Percentiles rank a stretch among this genome's conserved stretches.
These are phyloP conservation scores for Pteruthius melanotis DNA, from an alignment of 2,113 vertebrate genomes.

Conservation along the genomic window DNA sequence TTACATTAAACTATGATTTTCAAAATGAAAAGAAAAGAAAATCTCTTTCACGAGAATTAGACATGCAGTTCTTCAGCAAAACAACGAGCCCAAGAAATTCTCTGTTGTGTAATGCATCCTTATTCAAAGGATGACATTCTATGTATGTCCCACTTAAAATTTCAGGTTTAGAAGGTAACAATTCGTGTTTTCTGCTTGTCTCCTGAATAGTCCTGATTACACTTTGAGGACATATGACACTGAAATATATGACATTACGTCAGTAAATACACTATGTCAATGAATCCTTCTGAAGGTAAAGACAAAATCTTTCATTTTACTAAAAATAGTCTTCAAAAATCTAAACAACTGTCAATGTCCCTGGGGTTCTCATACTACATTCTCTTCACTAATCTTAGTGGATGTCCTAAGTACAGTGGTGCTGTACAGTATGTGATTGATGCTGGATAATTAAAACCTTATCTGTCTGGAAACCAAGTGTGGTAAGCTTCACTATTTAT, in stretches of 20 bases:
- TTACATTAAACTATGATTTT: neutral
- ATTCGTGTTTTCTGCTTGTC: neutral
- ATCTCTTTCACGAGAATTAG: neutral
- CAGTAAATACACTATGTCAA: neutral
- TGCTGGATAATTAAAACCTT: constrained; percentile 8
- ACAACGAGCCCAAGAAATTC: neutral
- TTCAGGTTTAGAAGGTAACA: neutral
- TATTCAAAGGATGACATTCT: neutral
- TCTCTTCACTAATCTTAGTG: neutral
- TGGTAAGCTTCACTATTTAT: neutral
- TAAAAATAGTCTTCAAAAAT: neutral
- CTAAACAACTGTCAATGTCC: neutral
- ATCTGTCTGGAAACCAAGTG: neutral
- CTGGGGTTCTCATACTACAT: neutral
- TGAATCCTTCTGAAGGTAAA: neutral
- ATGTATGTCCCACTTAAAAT: neutral
- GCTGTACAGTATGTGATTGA: neutral
- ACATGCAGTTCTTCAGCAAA: neutral
- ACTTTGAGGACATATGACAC: neutral
- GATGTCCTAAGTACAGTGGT: neutral
- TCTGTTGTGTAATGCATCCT: neutral
- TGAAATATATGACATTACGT: neutral
- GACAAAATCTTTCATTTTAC: neutral
- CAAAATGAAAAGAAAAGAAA: neutral
- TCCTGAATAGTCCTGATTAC: neutral